Evolutionary conservation across 2,113 vertebrate genomes (phyloP).

Genomic region (Nyctereutes procyonoides): DNA sequence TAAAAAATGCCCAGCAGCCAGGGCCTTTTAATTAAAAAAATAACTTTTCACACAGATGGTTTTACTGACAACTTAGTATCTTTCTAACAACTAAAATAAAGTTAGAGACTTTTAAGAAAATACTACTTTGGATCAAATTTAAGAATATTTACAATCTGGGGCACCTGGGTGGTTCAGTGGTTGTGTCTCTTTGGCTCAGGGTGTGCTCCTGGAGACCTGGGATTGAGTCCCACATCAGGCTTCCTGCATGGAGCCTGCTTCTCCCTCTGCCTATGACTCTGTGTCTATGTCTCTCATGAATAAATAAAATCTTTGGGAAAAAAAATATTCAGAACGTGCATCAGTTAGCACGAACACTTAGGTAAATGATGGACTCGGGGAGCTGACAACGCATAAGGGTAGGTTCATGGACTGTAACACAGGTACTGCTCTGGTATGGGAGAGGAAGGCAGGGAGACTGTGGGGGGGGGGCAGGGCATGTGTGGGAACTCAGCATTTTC

Average conservation of each 20-base stretch:
- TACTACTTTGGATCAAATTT: background rate
- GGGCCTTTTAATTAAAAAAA: background rate
- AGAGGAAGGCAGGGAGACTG: background rate
- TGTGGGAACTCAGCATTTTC: background rate
- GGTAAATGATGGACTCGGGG: background rate
- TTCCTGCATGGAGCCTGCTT: too few relatives aligned
- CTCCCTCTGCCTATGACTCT: too few relatives aligned
- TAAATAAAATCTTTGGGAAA: too few relatives aligned
- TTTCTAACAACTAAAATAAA: background rate
- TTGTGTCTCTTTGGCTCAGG: too few relatives aligned
- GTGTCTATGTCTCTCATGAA: too few relatives aligned
- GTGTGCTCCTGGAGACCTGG: too few relatives aligned
- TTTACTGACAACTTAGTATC: background rate
- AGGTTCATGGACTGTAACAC: fast-evolving
- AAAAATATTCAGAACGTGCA: background rate
- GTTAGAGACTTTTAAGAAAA: background rate
- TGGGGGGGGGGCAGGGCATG: fast-evolving
- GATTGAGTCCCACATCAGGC: too few relatives aligned
- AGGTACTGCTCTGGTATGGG: fast-evolving
- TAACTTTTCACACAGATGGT: background rate
- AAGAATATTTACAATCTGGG: background rate
- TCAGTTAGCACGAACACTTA: background rate
- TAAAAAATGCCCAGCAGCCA: background rate
- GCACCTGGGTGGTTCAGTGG: too few relatives aligned
- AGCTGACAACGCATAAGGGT: fast-evolving